Evolutionary conservation across 2,113 vertebrate species (phyloP).

Genomic region (Lichenostomus cassidix): DNA sequence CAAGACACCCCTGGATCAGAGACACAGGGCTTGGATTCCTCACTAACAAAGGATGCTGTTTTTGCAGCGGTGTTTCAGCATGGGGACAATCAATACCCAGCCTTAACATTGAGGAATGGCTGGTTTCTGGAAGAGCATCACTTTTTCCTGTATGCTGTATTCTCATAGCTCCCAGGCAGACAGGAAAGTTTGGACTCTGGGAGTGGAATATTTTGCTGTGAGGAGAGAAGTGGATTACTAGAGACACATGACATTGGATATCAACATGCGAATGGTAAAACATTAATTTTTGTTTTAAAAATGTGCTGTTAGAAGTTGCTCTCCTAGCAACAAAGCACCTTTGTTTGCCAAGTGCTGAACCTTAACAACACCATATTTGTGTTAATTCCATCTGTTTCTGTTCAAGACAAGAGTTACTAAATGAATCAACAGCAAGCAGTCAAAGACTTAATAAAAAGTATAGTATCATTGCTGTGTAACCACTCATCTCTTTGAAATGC

Average conservation of each 20-base stretch:
- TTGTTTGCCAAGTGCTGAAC: not conserved
- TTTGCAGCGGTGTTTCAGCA: not conserved
- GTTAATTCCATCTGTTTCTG: slow-evolving; percentile 39
- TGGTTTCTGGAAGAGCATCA: slow-evolving; percentile 5
- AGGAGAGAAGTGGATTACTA: slow-evolving; percentile 18
- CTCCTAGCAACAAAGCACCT: slow-evolving; percentile 42
- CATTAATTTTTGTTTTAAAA: slow-evolving; percentile 36
- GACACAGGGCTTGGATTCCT: not conserved
- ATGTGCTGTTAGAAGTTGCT: not conserved
- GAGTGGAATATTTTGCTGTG: slow-evolving; percentile 43
- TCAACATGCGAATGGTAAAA: not conserved
- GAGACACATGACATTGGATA: slow-evolving; percentile 20
- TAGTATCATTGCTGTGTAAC: not conserved
- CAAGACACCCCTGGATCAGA: not conserved
- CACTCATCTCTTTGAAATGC: not conserved
- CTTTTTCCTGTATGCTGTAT: slow-evolving; percentile 19
- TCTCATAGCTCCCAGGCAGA: slow-evolving; percentile 3
- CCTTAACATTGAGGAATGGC: not conserved
- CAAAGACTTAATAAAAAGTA: not conserved
- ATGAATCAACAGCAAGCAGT: slow-evolving; percentile 19
- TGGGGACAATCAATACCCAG: not conserved
- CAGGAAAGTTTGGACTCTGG: slow-evolving; percentile 40
- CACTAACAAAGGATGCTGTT: not conserved
- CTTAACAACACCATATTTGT: not conserved
- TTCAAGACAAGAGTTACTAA: slow-evolving; percentile 18